A percentile compares a stretch with the other conserved stretches of the same genome.
phyloP scores from a whole-genome alignment of 1,140 invertebrate species.

The Muscidifurax raptorellus region DNA sequence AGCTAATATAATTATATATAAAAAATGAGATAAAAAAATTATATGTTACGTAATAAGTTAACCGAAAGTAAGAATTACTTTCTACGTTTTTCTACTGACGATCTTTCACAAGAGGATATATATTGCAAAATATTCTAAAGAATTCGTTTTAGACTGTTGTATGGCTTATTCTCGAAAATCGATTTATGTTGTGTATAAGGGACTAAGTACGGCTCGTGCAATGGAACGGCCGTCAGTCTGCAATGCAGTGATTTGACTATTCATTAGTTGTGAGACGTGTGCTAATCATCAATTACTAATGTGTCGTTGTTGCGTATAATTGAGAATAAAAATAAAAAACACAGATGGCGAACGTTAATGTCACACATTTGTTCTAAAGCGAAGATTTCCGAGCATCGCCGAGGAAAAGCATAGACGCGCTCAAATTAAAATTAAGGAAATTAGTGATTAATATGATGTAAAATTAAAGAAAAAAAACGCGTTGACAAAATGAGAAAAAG shows the following conservation, averaged over 20 bases:
- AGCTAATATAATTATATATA: not conserved
- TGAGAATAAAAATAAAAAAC: not conserved
- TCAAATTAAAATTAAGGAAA: not conserved
- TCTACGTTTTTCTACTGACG: not conserved
- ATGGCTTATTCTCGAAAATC: not conserved
- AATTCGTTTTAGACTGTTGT: not conserved
- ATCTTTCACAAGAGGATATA: not conserved
- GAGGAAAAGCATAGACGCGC: not conserved
- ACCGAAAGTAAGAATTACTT: not conserved
- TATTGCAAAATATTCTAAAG: not conserved
- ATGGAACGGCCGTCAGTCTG: not conserved
- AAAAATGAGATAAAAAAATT: not conserved
- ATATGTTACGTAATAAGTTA: not conserved
- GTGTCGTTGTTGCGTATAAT: not conserved
- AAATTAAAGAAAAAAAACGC: not conserved
- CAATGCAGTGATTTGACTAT: slow-evolving; percentile 64
- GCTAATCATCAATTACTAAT: not conserved
- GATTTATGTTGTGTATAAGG: not conserved
- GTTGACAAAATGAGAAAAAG: slow-evolving; percentile 9
- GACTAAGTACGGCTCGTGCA: not conserved
- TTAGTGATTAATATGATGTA: not conserved
- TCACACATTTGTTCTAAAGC: not conserved
- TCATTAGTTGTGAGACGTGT: slow-evolving; percentile 51
- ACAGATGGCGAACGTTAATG: not conserved
- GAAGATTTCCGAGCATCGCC: slow-evolving; percentile 1